A percentile compares a stretch with the other conserved stretches of the same genome.
phyloP scores from a whole-genome alignment of 2,797 vertebrate genomes.

The Molossus alvarezi region DNA sequence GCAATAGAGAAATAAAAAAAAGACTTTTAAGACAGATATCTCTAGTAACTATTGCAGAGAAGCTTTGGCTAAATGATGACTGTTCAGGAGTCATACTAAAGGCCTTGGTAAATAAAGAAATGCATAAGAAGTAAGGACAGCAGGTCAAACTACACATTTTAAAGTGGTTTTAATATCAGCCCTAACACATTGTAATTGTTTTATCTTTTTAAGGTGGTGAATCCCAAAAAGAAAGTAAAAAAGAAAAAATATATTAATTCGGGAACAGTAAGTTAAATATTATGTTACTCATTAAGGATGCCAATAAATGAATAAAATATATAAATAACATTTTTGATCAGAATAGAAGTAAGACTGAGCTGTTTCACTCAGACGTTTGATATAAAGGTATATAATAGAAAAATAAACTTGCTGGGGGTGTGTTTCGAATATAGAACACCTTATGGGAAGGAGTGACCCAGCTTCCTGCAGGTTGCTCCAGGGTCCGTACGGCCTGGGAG shows the following conservation, averaged over 20 bases:
- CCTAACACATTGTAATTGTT: conserved; percentile 68
- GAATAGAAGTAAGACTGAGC: not conserved
- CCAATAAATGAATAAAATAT: not conserved
- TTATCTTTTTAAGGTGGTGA: conserved; percentile 94
- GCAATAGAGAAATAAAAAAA: not conserved
- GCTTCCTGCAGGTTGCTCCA: not conserved
- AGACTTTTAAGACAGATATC: not conserved
- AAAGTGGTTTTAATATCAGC: not conserved
- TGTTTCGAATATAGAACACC: not conserved
- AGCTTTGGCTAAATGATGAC: not conserved
- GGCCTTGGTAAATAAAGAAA: not conserved
- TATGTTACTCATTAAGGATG: conserved; percentile 6
- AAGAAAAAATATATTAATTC: conserved; percentile 99
- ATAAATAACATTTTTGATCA: not conserved
- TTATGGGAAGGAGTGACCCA: not conserved
- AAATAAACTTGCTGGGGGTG: not conserved
- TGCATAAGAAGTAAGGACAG: not conserved
- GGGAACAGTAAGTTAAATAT: conserved; percentile 95
- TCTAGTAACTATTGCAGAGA: not conserved
- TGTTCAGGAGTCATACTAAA: not conserved
- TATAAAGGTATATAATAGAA: not conserved
- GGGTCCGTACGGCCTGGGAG: not conserved
- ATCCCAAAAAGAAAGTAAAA: conserved; percentile 98
- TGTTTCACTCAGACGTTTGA: conserved; percentile 17
- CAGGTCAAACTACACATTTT: not conserved